Base-by-base conservation (phyloP, 2,888 invertebrate genomes). In the Argyra leucocephala region DNA sequence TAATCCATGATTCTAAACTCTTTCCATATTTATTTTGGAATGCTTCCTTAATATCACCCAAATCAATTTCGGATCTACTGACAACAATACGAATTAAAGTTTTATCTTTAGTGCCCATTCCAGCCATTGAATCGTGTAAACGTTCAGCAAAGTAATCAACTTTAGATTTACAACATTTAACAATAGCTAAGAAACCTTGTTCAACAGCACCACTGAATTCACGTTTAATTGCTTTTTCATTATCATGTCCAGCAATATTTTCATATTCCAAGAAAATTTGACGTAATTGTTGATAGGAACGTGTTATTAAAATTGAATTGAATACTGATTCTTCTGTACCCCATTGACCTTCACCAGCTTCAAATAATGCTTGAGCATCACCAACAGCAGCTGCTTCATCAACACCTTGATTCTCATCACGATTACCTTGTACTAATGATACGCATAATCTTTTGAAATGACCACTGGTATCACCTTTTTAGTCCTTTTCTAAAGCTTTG, bases 381-480 rank as follows among this genome's bases (percentile, higher is more conserved):
- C 88, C 85, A 66, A 86, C 83, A 61, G 94, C 95, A 67, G 86
- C 85, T 1, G 84, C 87, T 71, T 89, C 87, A 78, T 96, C 94
- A 0, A 92, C 85, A 23, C 89, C 88, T 75, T 78, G 88, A 80
- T 90, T 90, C 81, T 97, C 96, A 76, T 93, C 92, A 63, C 96
- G 87, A 76, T 93, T 93, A 66, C 91, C 93, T 83, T 90, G 89
- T 72, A 88, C 88, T 64, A 94, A 81, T 0, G 95, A 93, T 23
- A 96, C 90, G 72, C 95, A 87, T 63, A 97, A 84, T 67, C 94
- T 85, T 81, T 92, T 91, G 82, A 97, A 97, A 79, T 93, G 91
- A n/a, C 96, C 96, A 15, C 94, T 94, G 9, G 96, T 95, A 78
- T 97, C 97, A 63, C 90, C 91, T 76, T 90, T 90, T 72, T 96